phyloP scores from a whole-genome alignment of 2,797 vertebrate species.

The Gambelia wislizenii region DNA sequence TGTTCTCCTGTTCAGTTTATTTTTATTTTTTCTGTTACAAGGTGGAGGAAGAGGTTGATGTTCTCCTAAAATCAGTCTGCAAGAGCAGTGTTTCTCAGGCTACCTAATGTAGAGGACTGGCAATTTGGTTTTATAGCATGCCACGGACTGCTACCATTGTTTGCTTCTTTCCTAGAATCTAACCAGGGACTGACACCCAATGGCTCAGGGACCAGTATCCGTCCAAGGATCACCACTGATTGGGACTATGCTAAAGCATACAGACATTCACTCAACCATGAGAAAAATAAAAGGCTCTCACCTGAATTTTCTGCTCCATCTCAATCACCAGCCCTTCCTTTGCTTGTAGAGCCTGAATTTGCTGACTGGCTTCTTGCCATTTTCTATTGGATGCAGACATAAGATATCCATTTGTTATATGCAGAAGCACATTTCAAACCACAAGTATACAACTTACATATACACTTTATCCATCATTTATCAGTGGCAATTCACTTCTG shows the following conservation, averaged over 20 bases:
- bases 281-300: slow-evolving; percentile 54
- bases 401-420: slow-evolving; percentile 7
- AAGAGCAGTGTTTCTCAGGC: neutral
- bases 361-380: slow-evolving; percentile 87
- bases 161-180: too few relatives aligned
- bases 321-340: slow-evolving; percentile 83
- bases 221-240: too few relatives aligned
- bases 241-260: too few relatives aligned
- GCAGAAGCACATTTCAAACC: neutral
- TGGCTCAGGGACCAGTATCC: too few relatives aligned
- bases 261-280: neutral
- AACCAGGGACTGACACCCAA: too few relatives aligned
- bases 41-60: neutral
- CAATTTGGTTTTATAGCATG: too few relatives aligned
- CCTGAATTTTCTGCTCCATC: slow-evolving; percentile 91
- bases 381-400: slow-evolving; percentile 80
- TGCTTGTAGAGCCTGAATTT: slow-evolving; percentile 86
- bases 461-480: neutral
- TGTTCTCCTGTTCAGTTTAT: neutral
- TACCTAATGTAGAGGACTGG: too few relatives aligned
- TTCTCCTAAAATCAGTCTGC: neutral
- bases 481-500: neutral
- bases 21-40: neutral
- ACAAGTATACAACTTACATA: neutral
- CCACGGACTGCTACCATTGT: too few relatives aligned